Base-by-base conservation (phyloP, 1,140 invertebrate genomes). In the Drosophila mojavensis region DNA sequence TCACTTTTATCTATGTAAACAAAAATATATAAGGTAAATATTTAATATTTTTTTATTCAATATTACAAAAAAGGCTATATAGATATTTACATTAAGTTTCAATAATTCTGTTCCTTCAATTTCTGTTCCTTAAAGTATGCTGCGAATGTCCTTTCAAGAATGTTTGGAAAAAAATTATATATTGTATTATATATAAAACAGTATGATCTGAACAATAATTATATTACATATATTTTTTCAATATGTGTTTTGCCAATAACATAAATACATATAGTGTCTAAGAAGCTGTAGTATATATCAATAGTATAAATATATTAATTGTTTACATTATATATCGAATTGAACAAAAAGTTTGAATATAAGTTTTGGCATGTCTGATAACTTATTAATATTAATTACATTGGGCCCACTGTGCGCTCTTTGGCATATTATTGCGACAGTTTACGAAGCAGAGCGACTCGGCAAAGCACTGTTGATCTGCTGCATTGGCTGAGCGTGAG, bases 371-470 rank as follows among this genome's bases (percentile, higher is more conserved):
- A 9, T 36, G 4, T 20, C 3, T 47, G 43, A 47, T 39, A 11
- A 11, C 5, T 11, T 39, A 11, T 9, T 3, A 11, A 11, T 39
- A 15, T 20, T 6, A 6, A 15, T 45, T 15, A 47, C 17, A 24
- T 17, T 17, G 5, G 13, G 24, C 10, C 56, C 71, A 74, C 65
- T 68, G 71, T 74, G 65, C 70, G 54, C 64, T 59, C 70, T 55
- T 61, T 50, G 43, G 15, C 51, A 43, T 41, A 41, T 43, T 62
- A 55, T 74, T 73, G 56, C 63, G 56, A 51, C 65, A 72, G 53
- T 59, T 66, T 59, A 66, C 41, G 62, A 28, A 73, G 28, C 54
- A 41, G 56, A 54, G 55, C 48, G n/a, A 47, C 39, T 60, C 33
- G 54, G 41, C 62, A 62, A 47, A 47, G 15, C 60, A 20, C 41